phyloP scores from a whole-genome alignment of 2,113 vertebrate genomes.

The Passer montanus region DNA sequence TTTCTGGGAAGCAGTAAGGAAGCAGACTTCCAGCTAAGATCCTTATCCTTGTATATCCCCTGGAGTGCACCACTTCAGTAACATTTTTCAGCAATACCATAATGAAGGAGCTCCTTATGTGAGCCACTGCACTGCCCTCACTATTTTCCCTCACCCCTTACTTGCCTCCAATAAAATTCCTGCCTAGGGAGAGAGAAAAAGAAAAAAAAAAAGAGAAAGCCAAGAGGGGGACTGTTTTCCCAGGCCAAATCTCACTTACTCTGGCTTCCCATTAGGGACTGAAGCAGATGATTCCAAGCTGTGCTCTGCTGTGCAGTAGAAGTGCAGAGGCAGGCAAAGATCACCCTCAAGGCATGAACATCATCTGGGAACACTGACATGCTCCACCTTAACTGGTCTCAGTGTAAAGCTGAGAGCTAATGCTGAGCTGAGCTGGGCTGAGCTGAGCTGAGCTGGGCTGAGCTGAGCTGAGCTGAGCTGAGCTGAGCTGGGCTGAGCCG shows the following conservation, averaged over 20 bases:
- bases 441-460: accelerated
- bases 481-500: background rate
- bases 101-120: conserved; percentile 17
- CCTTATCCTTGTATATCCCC: conserved; percentile 42
- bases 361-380: background rate
- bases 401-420: background rate
- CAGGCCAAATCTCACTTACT: background rate
- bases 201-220: background rate
- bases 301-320: background rate
- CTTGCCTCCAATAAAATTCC: background rate
- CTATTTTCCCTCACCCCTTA: background rate
- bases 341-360: background rate
- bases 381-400: background rate
- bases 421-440: background rate
- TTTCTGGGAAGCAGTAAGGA: conserved; percentile 48
- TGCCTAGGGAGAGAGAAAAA: background rate
- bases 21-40: conserved; percentile 50
- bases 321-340: background rate
- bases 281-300: background rate
- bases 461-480: background rate
- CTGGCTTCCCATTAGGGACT: background rate
- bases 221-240: background rate
- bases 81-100: conserved; percentile 26
- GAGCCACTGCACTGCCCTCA: background rate
- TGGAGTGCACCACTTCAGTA: background rate